Evolutionary conservation across 2,888 invertebrate species (phyloP), one percentile per base, ranked within the genome.

Genomic region (Eurytoma adleriae): DNA sequence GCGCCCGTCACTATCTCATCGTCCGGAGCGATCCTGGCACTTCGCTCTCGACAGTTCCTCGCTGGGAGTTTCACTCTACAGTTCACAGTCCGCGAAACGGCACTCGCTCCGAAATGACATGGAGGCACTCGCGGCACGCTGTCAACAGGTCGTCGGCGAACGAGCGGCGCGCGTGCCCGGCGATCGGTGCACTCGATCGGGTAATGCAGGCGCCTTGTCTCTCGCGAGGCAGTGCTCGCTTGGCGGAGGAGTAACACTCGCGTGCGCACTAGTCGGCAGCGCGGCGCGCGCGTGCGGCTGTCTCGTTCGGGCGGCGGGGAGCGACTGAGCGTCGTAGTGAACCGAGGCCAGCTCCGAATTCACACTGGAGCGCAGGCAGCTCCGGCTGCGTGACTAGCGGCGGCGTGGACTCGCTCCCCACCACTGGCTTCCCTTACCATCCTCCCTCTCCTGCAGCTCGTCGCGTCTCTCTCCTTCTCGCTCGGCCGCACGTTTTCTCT

Each of bases 1-100:
- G 20, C 80, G 70, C 54, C 84, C 85, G 89, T 89, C 89, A 89
- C 87, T 88, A 89, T 87, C 88, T 87, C 89, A 89, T 90, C 59
- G 40, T 79, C 69, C 56, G 50, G 14, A 27, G 24, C 85, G 83
- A 78, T 72, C 83, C 77, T 79, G 79, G 20, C 12, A n/a, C 30
- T 62, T 1, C 7, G 10, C 40, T 10, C 40, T 5, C 40, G 40
- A 0, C 40, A 40, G 40, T 40, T 7, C 40, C 40, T 40, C 40
- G 40, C 1, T 1, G 10, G 40, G 40, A 24, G 24, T 24, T 40
- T 1, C 40, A 40, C 40, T 40, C 40, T 40, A 40, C 40, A 40
- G 48, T 24, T 18, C 61, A 56, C 48, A 27, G 61, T 61, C 20
- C 3, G 24, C n/a, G 50, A 5, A 18, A 20, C 66, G 52, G 18